These are phyloP conservation scores for Cyanistes caeruleus DNA, from an alignment of 2,113 vertebrate genomes.

Conservation along the genomic window DNA sequence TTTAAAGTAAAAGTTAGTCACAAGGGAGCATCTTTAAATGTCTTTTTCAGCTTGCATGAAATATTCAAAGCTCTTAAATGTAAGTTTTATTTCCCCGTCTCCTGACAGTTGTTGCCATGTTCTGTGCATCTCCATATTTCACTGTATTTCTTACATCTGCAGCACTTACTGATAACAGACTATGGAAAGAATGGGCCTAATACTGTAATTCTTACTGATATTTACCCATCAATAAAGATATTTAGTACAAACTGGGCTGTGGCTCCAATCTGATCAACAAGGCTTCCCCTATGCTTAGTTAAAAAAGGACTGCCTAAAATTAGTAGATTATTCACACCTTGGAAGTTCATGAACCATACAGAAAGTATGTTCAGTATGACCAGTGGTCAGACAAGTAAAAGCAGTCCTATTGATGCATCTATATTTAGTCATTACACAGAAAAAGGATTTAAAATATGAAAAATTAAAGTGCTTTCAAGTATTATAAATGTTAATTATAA, in stretches of 20 bases:
- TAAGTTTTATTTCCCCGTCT: not conserved
- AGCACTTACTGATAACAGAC: not conserved
- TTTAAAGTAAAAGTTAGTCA: constrained; percentile 35
- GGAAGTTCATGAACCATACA: not conserved
- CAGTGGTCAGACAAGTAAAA: not conserved
- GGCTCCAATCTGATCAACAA: not conserved
- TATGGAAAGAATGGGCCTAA: not conserved
- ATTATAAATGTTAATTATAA: not conserved
- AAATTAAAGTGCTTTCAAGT: not conserved
- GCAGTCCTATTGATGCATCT: not conserved
- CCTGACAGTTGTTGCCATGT: not conserved
- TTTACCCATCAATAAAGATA: not conserved
- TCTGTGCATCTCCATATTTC: not conserved
- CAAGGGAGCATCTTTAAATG: constrained; percentile 42
- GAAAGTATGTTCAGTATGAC: too few species aligned
- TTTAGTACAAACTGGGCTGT: not conserved
- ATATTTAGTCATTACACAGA: not conserved
- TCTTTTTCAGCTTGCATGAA: constrained; percentile 31
- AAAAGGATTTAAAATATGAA: not conserved
- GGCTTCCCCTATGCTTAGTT: not conserved
- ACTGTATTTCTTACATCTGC: not conserved
- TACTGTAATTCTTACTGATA: not conserved
- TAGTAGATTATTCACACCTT: not conserved
- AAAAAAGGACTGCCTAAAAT: not conserved
- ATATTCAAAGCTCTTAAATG: constrained; percentile 22